Percentiles rank a stretch among this genome's conserved stretches.
These are phyloP conservation scores for Microchirus variegatus DNA, from an alignment of 2,797 vertebrate genomes.

Conservation along the genomic window DNA sequence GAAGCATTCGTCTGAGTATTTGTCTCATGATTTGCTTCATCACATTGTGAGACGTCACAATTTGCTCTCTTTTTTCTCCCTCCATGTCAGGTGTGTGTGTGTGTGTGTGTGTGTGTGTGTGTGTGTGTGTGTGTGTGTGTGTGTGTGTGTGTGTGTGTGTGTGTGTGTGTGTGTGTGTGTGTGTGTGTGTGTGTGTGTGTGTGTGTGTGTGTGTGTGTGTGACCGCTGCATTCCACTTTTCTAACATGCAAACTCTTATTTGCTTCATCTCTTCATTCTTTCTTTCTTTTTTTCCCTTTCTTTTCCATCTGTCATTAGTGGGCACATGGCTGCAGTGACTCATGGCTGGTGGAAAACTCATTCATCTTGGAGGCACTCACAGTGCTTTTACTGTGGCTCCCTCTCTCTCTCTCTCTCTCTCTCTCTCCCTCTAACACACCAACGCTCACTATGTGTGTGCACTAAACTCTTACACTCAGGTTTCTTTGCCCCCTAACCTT, in stretches of 20 bases:
- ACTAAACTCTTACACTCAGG: background rate
- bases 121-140: slow-evolving; percentile 22
- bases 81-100: slow-evolving; percentile 15
- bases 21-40: slow-evolving; percentile 34
- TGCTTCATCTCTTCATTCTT: background rate
- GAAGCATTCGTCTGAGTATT: slow-evolving; percentile 17
- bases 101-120: slow-evolving; percentile 16
- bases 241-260: slow-evolving; percentile 3
- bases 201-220: slow-evolving; percentile 15
- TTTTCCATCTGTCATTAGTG: slow-evolving; percentile 3
- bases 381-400: slow-evolving; percentile 12
- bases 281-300: background rate
- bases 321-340: slow-evolving; percentile 33
- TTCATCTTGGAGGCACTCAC: slow-evolving; percentile 42
- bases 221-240: background rate
- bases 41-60: slow-evolving; percentile 9
- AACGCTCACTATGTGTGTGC: slow-evolving; percentile 28
- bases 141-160: slow-evolving; percentile 15
- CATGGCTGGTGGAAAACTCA: slow-evolving; percentile 47
- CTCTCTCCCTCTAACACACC: background rate
- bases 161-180: slow-evolving; percentile 19
- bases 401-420: background rate
- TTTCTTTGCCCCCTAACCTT: background rate
- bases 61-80: slow-evolving; percentile 27
- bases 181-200: slow-evolving; percentile 21